A percentile compares a stretch with the other conserved stretches of the same genome.
These are phyloP conservation scores for Eudyptes chrysolophus DNA, from an alignment of 2,113 vertebrate genomes.

Conservation along the genomic window DNA sequence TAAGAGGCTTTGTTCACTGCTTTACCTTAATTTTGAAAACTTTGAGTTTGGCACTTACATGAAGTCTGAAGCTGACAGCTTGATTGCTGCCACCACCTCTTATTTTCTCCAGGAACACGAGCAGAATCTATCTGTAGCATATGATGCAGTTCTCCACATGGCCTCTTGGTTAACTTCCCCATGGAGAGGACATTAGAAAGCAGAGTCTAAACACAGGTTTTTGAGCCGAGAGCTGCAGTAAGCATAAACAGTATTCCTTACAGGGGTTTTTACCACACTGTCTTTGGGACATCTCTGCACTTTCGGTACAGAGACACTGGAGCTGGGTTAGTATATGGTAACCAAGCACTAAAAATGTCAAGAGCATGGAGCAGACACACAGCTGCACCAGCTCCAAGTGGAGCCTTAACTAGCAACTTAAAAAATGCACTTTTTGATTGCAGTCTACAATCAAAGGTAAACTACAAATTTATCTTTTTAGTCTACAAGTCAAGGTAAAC, in stretches of 20 bases:
- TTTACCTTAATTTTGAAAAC: neutral
- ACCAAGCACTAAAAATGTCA: neutral
- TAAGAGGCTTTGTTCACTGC: neutral
- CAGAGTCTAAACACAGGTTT: neutral
- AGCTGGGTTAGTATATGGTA: neutral
- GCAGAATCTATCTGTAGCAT: neutral
- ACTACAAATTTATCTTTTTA: neutral
- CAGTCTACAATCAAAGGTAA: neutral
- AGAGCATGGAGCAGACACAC: neutral
- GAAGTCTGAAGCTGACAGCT: neutral
- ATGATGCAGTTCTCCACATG: fast-evolving
- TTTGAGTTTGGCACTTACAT: neutral
- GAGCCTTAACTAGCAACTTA: neutral
- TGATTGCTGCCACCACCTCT: neutral
- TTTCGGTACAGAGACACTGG: neutral
- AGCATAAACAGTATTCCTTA: neutral
- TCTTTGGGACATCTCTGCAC: neutral
- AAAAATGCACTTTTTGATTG: neutral
- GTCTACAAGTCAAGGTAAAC: neutral
- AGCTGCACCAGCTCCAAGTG: neutral
- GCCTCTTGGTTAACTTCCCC: neutral
- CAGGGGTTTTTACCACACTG: neutral
- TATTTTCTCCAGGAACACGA: neutral
- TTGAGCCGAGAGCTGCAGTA: neutral
- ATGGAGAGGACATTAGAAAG: neutral